Conservation (phyloP, 1,140 invertebrate genomes). For the Drosophila orena region DNA sequence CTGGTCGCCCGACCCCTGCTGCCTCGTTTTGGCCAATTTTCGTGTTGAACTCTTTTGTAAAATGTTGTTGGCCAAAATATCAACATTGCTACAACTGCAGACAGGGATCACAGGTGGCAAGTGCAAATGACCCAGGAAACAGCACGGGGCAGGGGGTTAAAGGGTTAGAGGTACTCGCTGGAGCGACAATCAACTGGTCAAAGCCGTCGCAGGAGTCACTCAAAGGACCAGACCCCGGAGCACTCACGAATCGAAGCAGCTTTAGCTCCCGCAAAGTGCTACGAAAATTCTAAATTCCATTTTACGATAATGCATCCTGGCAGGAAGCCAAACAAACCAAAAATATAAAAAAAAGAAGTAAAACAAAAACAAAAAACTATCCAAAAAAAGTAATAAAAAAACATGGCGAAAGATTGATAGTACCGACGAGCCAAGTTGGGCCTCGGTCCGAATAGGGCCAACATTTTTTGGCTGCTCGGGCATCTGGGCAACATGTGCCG, state of each 20-base stretch:
- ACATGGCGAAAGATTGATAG: constrained; percentile 51
- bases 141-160: neutral
- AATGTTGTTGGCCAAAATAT: constrained; percentile 67
- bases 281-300: constrained; percentile 61
- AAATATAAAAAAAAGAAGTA: too few relatives aligned
- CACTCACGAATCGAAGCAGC: constrained; percentile 40
- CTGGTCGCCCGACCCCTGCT: neutral
- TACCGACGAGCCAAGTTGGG: constrained; percentile 31
- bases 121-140: constrained; percentile 26
- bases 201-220: constrained; percentile 62
- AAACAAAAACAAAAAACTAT: neutral
- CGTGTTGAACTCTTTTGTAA: constrained; percentile 64
- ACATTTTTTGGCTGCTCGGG: constrained; percentile 11
- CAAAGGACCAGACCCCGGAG: constrained; percentile 20
- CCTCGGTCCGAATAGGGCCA: constrained; percentile 21
- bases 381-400: constrained; percentile 24
- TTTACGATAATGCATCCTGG: constrained; percentile 66
- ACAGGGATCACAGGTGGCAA: constrained; percentile 50
- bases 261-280: constrained; percentile 49
- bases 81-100: constrained; percentile 55
- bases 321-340: constrained; percentile 33
- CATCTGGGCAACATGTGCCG: constrained; percentile 49
- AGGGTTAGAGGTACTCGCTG: neutral
- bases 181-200: constrained; percentile 45
- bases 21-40: constrained; percentile 39